Base-by-base conservation (phyloP, 2,888 invertebrate genomes). In the Timema cristinae region DNA sequence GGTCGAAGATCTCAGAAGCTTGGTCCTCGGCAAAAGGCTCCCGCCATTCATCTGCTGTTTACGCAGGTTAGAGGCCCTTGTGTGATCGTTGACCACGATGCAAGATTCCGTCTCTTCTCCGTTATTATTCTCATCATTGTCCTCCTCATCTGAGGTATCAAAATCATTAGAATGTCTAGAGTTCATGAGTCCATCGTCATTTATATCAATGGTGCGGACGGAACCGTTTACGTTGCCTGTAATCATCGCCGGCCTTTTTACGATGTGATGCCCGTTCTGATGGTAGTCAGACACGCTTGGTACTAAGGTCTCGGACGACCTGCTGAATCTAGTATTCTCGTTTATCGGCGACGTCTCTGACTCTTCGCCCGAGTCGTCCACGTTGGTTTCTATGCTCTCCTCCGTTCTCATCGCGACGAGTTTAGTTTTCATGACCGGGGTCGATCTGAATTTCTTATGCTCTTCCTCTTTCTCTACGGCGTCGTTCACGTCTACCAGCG, bases 21-120 rank as follows among this genome's bases (percentile, higher is more conserved):
- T 91, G 2, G 91, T 91, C 72, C 91, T 85, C 0, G 91, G 91
- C 66, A 91, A 82, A 71, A 91, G 83, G 9, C 80, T 82, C 71
- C 81, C 81, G 72, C 81, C 71, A 9, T 68, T 67, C 81, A 0
- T 79, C 74, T 11, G 81, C 79, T 6, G 78, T 48, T 66, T 59
- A 47, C 61, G 50, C 50, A 50, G 11, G 11, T 52, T 72, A 54
- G 66, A 54, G 15, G 66, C 50, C 48, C 49, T 49, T 59, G 68
- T 71, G 73, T 91, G 92, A 82, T 94, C 93, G 77, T 93, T 92
- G 49, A 94, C 92, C 69, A 94, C 91, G 76, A 94, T 93, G 79
- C 93, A 93, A 16, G 84, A 84, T 74, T 85, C 84, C 7, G 82
- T 81, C 11, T 84, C 84, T 51, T 83, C 83, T 56, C 83, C 82